Conservation (phyloP, 2,113 vertebrate genomes). For the Mormyrus iriodes region DNA sequence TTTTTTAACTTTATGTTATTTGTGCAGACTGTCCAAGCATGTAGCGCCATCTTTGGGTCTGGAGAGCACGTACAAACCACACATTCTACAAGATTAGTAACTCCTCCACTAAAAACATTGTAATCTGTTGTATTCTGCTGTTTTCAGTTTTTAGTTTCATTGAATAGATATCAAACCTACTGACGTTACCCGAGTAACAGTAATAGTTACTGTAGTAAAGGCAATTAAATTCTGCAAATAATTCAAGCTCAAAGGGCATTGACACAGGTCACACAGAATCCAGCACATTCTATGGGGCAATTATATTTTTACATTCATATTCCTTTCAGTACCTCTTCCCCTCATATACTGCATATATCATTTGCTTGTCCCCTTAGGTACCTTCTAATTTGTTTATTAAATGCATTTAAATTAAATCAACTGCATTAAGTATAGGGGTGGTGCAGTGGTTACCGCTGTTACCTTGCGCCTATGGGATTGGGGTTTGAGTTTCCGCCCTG, state of each 20-base stretch:
- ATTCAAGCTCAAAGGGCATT: not conserved
- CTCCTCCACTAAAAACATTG: no score
- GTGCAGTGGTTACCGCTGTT: not conserved
- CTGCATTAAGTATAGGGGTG: not conserved
- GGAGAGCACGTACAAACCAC: not conserved
- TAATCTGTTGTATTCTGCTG: not conserved
- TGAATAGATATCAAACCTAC: not conserved
- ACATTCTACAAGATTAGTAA: no score
- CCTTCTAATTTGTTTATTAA: not conserved
- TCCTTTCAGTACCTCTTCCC: not conserved
- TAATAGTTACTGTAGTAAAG: not conserved
- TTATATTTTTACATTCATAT: not conserved
- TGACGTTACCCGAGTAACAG: not conserved
- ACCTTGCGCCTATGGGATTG: not conserved
- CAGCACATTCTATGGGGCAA: not conserved
- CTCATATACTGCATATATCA: not conserved
- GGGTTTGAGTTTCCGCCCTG: not conserved
- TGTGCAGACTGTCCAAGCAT: not conserved
- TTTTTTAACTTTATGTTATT: not conserved
- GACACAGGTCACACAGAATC: not conserved
- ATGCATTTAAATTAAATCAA: not conserved
- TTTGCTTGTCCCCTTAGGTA: not conserved
- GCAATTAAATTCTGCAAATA: not conserved
- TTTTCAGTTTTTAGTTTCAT: not conserved
- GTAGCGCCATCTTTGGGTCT: constrained; percentile 18